Percentiles rank a stretch among this genome's conserved stretches.
Conservation (phyloP, 2,888 invertebrate genomes). For the Drosophila peninsularis region DNA sequence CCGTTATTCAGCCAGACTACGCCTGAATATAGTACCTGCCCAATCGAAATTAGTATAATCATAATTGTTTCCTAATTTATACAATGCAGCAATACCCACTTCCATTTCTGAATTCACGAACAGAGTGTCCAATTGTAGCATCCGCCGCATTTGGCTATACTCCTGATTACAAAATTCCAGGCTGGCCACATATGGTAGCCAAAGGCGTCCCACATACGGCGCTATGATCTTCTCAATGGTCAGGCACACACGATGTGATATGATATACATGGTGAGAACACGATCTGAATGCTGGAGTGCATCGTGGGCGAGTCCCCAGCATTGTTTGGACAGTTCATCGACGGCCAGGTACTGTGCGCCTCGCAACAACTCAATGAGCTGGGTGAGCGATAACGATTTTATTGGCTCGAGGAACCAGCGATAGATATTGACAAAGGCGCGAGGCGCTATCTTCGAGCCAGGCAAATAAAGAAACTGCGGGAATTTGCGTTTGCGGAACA, state of each 20-base stretch:
- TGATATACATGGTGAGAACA: not conserved
- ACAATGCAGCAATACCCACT: conserved; percentile 19
- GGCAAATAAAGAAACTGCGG: conserved; percentile 26
- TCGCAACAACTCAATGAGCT: conserved; percentile 25
- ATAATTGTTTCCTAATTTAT: too few relatives aligned
- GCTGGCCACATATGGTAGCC: conserved; percentile 28
- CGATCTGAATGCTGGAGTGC: not conserved
- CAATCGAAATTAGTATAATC: not conserved
- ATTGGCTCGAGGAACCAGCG: conserved; percentile 34
- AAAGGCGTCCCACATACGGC: conserved; percentile 16
- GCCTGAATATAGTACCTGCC: conserved; percentile 30
- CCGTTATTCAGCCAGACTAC: conserved; percentile 33
- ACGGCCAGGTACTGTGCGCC: conserved; percentile 30
- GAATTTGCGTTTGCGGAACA: conserved; percentile 13
- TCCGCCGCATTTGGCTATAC: not conserved
- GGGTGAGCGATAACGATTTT: not conserved
- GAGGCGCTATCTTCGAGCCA: conserved; percentile 10
- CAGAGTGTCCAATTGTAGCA: conserved; percentile 17
- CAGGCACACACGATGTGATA: not conserved
- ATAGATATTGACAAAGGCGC: conserved; percentile 34
- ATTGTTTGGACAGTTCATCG: conserved; percentile 7
- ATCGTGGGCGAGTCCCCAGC: conserved; percentile 2
- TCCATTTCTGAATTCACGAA: conserved; percentile 52
- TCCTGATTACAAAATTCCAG: conserved; percentile 18
- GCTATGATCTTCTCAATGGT: conserved; percentile 11